Conservation (phyloP, 1,140 invertebrate species). For the Lordiphosa collinella region DNA sequence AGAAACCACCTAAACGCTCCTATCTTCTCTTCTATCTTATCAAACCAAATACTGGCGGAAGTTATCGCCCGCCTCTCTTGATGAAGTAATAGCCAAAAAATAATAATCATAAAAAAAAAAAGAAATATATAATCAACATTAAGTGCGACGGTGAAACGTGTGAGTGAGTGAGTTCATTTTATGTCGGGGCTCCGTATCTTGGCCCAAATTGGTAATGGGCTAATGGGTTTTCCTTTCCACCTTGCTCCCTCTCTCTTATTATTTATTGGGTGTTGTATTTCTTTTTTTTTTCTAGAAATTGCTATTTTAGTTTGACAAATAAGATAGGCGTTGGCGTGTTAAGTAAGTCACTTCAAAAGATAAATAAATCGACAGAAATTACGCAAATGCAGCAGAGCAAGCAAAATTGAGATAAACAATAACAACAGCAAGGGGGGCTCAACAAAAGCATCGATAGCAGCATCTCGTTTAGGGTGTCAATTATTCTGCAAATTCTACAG, state of each 20-base stretch:
- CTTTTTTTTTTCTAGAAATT: too few species aligned
- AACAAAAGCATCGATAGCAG: too few species aligned
- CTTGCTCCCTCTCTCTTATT: constrained; percentile 4
- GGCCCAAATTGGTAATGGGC: constrained; percentile 55
- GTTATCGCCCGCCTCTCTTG: constrained; percentile 34
- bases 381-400: too few species aligned
- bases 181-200: constrained; percentile 41
- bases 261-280: constrained; percentile 18
- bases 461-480: too few species aligned
- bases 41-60: constrained; percentile 40
- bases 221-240: constrained; percentile 43
- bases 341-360: too few species aligned
- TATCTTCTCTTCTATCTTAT: constrained; percentile 54
- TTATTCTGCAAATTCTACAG: too few species aligned
- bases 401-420: too few species aligned
- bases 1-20: too few species aligned
- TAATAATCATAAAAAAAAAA: constrained; percentile 38
- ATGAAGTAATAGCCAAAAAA: constrained; percentile 69
- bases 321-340: too few species aligned
- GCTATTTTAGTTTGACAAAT: too few species aligned
- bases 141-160: constrained; percentile 26
- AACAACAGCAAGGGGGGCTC: too few species aligned
- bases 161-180: constrained; percentile 11
- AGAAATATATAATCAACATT: constrained; percentile 44
- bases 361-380: too few species aligned